phyloP scores from a whole-genome alignment of 2,888 invertebrate species.

The Coleophora deauratella region DNA sequence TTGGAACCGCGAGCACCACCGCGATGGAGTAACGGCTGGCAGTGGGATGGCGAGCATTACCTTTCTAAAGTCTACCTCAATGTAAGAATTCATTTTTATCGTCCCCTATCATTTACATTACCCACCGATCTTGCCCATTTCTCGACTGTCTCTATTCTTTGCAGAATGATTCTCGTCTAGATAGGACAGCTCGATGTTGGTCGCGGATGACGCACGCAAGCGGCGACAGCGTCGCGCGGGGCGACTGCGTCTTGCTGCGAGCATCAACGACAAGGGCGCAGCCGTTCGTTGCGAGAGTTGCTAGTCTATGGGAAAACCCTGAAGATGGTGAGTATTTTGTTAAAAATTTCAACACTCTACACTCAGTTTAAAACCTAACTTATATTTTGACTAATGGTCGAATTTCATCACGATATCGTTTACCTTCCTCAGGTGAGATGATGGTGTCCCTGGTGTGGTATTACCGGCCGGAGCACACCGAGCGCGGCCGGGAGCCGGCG shows the following conservation, averaged over 20 bases:
- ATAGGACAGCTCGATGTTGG: constrained; percentile 87
- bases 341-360: no score
- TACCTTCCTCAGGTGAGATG: constrained; percentile 88
- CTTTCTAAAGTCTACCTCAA: constrained; percentile 90
- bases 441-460: constrained; percentile 98
- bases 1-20: constrained; percentile 41
- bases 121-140: no score
- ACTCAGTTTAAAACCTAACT: no score
- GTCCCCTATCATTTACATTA: neutral
- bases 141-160: neutral
- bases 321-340: constrained; percentile 81
- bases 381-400: no score
- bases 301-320: constrained; percentile 95
- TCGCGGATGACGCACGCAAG: constrained; percentile 91
- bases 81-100: constrained; percentile 72
- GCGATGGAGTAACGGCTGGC: constrained; percentile 93
- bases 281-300: constrained; percentile 96
- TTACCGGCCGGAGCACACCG: constrained; percentile 97
- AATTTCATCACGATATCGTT: no score
- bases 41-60: constrained; percentile 89
- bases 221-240: constrained; percentile 88
- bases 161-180: constrained; percentile 56
- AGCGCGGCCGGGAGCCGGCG: constrained; percentile 84
- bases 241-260: constrained; percentile 93
- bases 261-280: constrained; percentile 86